These are phyloP conservation scores for Auanema freiburgensis DNA, from an alignment of 2,888 invertebrate species.

Conservation along the genomic window DNA sequence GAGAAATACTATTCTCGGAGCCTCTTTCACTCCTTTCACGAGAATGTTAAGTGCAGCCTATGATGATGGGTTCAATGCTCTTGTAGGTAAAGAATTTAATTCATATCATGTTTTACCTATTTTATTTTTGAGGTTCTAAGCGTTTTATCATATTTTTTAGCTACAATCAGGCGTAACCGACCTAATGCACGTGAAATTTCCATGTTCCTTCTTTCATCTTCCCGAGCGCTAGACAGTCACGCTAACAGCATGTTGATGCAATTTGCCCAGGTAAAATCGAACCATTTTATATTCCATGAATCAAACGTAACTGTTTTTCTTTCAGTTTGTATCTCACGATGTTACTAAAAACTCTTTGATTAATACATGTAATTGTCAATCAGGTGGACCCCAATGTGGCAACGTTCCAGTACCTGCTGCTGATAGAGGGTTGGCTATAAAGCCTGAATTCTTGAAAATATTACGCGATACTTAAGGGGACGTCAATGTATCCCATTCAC, in stretches of 20 bases:
- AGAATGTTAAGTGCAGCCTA: conserved; percentile 55
- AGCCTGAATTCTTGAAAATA: not conserved
- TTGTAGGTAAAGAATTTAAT: conserved; percentile 44
- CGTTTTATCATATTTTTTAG: conserved; percentile 19
- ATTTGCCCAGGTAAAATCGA: conserved; percentile 31
- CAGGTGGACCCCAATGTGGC: conserved; percentile 39
- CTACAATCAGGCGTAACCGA: conserved; percentile 30
- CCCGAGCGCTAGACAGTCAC: conserved; percentile 40
- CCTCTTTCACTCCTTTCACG: conserved; percentile 77
- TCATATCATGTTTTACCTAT: not conserved
- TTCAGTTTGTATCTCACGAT: conserved; percentile 61
- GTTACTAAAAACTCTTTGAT: conserved; percentile 43
- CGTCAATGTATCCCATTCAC: conserved; percentile 54
- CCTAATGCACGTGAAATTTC: conserved; percentile 62
- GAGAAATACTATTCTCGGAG: conserved; percentile 71
- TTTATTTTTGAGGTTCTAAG: not conserved
- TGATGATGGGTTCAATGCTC: conserved; percentile 58
- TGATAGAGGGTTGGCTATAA: conserved; percentile 27
- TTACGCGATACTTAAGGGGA: conserved; percentile 16
- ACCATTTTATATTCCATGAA: not conserved
- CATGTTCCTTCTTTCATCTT: conserved; percentile 55
- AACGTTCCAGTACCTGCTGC: conserved; percentile 37
- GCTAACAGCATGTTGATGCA: conserved; percentile 52
- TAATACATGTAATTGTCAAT: conserved; percentile 36
- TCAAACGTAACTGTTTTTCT: conserved; percentile 19